These are phyloP conservation scores for Gerris lacustris DNA, from an alignment of 2,888 invertebrate species.

Conservation along the genomic window DNA sequence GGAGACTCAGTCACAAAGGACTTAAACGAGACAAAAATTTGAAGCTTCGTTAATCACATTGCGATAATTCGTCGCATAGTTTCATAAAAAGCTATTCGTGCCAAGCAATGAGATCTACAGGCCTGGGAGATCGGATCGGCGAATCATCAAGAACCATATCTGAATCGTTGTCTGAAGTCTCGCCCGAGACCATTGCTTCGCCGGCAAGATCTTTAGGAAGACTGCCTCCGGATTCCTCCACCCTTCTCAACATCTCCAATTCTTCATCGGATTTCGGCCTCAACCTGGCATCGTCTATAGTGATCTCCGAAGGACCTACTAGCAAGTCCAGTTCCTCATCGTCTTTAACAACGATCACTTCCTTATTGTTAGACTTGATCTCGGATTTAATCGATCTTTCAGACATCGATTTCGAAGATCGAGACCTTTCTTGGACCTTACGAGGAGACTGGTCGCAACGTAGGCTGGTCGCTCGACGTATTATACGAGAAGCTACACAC, in stretches of 20 bases:
- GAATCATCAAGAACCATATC: constrained; percentile 15
- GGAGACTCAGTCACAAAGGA: no score
- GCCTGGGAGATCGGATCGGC: background rate
- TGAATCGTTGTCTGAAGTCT: constrained; percentile 32
- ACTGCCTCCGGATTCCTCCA: constrained; percentile 21
- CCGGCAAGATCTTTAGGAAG: constrained; percentile 32
- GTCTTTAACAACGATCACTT: constrained; percentile 28
- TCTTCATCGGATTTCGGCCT: constrained; percentile 25
- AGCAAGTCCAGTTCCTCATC: constrained; percentile 24
- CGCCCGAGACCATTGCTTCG: constrained; percentile 34
- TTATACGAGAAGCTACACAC: constrained; percentile 55
- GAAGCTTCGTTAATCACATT: no score
- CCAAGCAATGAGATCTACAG: no score
- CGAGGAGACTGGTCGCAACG: constrained; percentile 13
- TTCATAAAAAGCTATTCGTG: no score
- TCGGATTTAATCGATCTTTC: background rate
- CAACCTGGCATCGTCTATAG: constrained; percentile 23
- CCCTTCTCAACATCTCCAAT: constrained; percentile 27
- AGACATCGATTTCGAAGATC: constrained; percentile 5
- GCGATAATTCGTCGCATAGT: no score
- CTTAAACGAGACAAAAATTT: no score
- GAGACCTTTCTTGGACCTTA: background rate
- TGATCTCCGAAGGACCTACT: constrained; percentile 25
- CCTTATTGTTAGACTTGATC: constrained; percentile 26
- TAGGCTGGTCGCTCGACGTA: constrained; percentile 45